A percentile compares a stretch with the other conserved stretches of the same genome.
Conservation (phyloP, 2,113 vertebrate genomes). For the Baryphthengus martii region DNA sequence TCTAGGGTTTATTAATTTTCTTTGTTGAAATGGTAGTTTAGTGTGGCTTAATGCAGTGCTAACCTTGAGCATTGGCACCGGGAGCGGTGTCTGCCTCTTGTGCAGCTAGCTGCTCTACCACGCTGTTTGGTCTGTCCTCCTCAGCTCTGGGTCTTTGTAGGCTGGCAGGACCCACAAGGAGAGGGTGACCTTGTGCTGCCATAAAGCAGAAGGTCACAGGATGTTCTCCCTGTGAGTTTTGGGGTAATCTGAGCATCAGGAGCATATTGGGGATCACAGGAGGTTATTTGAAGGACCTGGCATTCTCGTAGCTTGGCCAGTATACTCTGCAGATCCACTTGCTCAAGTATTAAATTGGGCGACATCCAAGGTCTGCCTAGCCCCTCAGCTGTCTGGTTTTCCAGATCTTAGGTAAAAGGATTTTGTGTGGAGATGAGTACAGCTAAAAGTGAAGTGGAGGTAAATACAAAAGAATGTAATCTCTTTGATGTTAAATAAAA, state of each 20-base stretch:
- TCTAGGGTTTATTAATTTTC: background rate
- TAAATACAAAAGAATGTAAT: accelerated
- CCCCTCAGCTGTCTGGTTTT: background rate
- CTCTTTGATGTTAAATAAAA: background rate
- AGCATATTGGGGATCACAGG: accelerated
- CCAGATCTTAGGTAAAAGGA: background rate
- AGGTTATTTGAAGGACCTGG: background rate
- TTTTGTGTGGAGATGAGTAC: background rate
- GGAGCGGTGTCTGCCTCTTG: background rate
- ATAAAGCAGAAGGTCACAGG: background rate
- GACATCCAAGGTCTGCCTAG: background rate
- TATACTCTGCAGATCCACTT: background rate
- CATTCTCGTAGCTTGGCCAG: background rate
- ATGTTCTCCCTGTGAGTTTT: background rate
- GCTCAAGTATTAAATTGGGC: background rate
- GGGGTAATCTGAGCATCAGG: background rate
- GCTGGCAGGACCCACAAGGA: background rate
- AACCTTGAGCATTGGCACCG: accelerated
- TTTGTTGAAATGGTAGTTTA: background rate
- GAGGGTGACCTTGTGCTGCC: background rate
- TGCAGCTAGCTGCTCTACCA: background rate
- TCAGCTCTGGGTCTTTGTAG: background rate
- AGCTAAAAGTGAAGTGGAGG: background rate
- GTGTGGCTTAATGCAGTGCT: accelerated
- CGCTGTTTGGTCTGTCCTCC: accelerated